A percentile compares a stretch with the other conserved stretches of the same genome.
These are phyloP conservation scores for Etia nguti DNA, from an alignment of 2,113 vertebrate genomes.

Conservation along the genomic window DNA sequence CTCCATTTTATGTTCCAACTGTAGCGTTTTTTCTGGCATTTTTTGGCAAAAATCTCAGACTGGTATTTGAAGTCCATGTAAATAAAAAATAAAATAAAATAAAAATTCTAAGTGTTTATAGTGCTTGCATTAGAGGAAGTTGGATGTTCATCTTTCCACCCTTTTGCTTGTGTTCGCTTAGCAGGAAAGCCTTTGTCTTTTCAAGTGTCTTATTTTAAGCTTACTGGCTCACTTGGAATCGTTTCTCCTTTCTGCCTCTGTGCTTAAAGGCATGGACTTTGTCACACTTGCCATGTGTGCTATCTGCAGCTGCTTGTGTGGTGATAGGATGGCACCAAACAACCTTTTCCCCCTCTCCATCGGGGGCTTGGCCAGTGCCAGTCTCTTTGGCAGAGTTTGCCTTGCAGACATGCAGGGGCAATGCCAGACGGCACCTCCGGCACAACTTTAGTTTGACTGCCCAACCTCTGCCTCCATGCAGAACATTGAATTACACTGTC, in stretches of 20 bases:
- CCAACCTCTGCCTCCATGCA: constrained; percentile 40
- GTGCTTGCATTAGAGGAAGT: constrained; percentile 17
- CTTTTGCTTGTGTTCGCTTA: background rate
- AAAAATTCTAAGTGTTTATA: constrained; percentile 17
- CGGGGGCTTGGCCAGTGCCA: constrained; percentile 32
- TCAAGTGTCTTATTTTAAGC: constrained; percentile 6
- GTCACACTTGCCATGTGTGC: constrained; percentile 45
- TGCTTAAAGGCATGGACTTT: constrained; percentile 48
- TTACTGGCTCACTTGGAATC: constrained; percentile 12
- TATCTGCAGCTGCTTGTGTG: constrained; percentile 65
- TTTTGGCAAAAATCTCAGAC: background rate
- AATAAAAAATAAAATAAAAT: background rate
- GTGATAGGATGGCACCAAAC: constrained; percentile 56
- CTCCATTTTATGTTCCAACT: constrained; percentile 40
- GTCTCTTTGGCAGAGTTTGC: constrained; percentile 42
- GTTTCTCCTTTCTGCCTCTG: background rate
- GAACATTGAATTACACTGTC: constrained; percentile 16
- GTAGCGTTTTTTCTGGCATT: constrained; percentile 8
- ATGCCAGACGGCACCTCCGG: constrained; percentile 52
- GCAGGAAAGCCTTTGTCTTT: constrained; percentile 12
- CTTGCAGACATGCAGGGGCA: constrained; percentile 26
- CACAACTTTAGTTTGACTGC: constrained; percentile 36
- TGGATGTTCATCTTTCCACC: constrained; percentile 23
- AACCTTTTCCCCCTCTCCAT: constrained; percentile 34
- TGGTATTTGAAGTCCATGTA: constrained; percentile 5